Conservation (phyloP, 2,113 vertebrate species). For the Bos indicus region DNA sequence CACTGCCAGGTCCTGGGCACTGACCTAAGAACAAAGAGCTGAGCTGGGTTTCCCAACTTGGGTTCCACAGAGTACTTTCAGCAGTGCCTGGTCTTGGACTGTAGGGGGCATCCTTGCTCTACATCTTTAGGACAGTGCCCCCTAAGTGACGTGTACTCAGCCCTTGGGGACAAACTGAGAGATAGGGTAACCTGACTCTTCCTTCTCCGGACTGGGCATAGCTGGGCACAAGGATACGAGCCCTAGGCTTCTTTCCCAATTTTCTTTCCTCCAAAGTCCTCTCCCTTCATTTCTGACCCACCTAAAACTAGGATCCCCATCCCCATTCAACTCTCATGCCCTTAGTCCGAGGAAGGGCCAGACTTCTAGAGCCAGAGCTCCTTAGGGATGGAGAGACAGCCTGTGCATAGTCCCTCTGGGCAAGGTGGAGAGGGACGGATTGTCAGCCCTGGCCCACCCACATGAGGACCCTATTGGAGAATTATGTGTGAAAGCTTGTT, state of each 20-base stretch:
- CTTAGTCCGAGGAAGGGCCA: neutral
- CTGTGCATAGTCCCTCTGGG: neutral
- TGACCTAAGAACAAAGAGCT: neutral
- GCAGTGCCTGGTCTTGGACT: neutral
- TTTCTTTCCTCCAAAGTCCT: neutral
- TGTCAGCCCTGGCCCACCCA: neutral
- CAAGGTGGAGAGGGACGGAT: fast-evolving
- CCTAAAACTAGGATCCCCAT: neutral
- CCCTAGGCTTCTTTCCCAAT: neutral
- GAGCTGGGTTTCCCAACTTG: neutral
- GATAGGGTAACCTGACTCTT: neutral
- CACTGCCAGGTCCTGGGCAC: neutral
- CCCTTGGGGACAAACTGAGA: neutral
- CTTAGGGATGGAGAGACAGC: neutral
- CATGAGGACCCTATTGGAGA: neutral
- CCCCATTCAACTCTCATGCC: neutral
- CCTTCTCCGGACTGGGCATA: neutral
- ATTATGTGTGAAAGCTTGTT: neutral
- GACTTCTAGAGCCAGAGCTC: neutral
- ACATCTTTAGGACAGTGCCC: neutral
- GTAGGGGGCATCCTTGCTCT: neutral
- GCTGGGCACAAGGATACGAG: neutral
- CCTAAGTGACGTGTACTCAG: neutral
- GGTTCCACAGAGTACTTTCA: neutral
- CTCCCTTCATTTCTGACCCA: neutral